Evolutionary conservation across 2,797 vertebrate genomes (phyloP), one percentile per base, ranked within the genome.

Genomic region (Xenentodon cancila): DNA sequence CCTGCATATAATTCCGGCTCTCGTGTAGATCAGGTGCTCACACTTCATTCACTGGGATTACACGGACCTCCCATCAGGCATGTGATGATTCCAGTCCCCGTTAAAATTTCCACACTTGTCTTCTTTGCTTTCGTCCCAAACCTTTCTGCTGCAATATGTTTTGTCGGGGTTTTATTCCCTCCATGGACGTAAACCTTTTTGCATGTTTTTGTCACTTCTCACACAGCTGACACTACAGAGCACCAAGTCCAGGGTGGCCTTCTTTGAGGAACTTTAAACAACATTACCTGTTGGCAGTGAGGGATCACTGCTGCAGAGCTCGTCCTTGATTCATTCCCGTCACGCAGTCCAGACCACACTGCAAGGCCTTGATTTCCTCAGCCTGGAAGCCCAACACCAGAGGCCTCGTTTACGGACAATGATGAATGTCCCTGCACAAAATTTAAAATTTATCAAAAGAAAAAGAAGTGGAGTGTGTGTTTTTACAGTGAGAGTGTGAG

Each of bases 191-290:
- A 60, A 60, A 32, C 16, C 55, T 65, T 6, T 59, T 56, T 15
- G 2, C 5, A 32, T 44, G 54, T 54, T 22, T 67, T 90, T 71
- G 73, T 92, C 81, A 13, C 12, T 47, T n/a, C 92, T 89, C 81
- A 87, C 91, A 77, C 95, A 98, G 97, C 94, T 97, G 47, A 99
- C 97, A 48, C 91, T 98, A 18, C 97, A 98, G 92, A 98, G 96
- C 84, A 95, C 96, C 91, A 97, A 97, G 86, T 93, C 96, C 91
- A 95, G 96, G 9, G 96, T 98, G 91, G 96, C 97, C 89, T 97
- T 95, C 94, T 98, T 98, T 81, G 96, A 98, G 84, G 97, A 98
- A 75, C 95, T 99, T 46, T 98, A 94, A 92, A 22, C 64, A 9
- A 9, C 64, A 20, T n/a, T 0, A 21, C 21, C 46, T 37, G 52